A percentile compares a stretch with the other conserved stretches of the same genome.
Evolutionary conservation across 2,888 invertebrate genomes (phyloP).

Genomic region (Sisyra terminalis): DNA sequence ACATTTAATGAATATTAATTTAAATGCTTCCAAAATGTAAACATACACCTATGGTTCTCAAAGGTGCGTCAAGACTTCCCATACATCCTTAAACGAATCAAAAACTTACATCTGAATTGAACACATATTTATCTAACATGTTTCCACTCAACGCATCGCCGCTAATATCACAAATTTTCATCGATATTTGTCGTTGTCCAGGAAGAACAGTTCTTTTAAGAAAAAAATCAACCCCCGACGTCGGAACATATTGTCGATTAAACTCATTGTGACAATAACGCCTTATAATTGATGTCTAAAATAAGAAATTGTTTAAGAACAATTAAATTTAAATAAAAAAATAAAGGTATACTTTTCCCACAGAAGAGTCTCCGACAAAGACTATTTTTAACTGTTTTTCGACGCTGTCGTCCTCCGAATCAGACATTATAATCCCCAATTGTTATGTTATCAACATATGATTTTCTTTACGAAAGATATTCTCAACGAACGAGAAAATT

Average conservation of each 20-base stretch:
- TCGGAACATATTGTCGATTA: conserved; percentile 39
- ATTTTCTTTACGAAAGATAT: not conserved
- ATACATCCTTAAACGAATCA: too few relatives aligned
- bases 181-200: conserved; percentile 37
- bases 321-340: not conserved
- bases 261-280: conserved; percentile 53
- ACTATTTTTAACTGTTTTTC: conserved; percentile 58
- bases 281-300: conserved; percentile 42
- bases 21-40: too few relatives aligned
- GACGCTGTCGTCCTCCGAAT: conserved; percentile 39
- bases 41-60: too few relatives aligned
- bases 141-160: conserved; percentile 57
- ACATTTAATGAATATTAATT: too few relatives aligned
- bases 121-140: conserved; percentile 64
- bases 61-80: too few relatives aligned
- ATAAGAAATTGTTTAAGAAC: conserved; percentile 18
- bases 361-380: conserved; percentile 61
- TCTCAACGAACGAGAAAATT: not conserved
- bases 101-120: conserved; percentile 47
- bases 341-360: conserved; percentile 60
- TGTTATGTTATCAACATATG: not conserved
- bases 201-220: conserved; percentile 43
- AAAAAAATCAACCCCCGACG: conserved; percentile 57
- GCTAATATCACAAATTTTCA: conserved; percentile 74
- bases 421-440: conserved; percentile 34